Percentiles rank a stretch among this genome's conserved stretches.
phyloP scores from a whole-genome alignment of 2,888 invertebrate species.

The Andricus quercusramuli region DNA sequence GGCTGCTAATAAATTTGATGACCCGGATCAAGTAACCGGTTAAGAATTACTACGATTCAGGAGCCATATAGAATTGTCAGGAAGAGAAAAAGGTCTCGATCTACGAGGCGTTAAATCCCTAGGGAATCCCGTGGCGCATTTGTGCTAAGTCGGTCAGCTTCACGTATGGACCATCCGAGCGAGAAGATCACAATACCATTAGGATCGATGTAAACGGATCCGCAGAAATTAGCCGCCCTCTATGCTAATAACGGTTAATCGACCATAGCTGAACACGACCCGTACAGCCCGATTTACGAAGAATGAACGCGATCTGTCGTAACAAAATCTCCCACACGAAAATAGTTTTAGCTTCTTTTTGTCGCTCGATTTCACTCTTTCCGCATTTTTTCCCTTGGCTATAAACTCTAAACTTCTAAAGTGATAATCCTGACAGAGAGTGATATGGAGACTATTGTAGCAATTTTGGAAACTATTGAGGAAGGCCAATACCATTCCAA shows the following conservation, averaged over 20 bases:
- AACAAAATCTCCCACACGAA: conserved; percentile 27
- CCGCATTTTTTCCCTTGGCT: not conserved
- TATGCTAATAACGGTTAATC: conserved; percentile 65
- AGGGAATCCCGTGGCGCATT: conserved; percentile 65
- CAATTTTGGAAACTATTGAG: too few species aligned
- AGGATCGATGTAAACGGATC: conserved; percentile 50
- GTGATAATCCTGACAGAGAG: not conserved
- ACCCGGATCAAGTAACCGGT: not conserved
- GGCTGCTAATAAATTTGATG: too few species aligned
- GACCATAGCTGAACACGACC: conserved; percentile 59
- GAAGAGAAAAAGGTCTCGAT: conserved; percentile 56
- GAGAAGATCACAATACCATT: conserved; percentile 65
- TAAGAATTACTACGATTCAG: not conserved
- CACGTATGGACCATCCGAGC: conserved; percentile 64
- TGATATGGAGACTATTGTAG: not conserved
- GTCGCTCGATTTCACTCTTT: conserved; percentile 30
- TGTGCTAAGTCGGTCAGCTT: conserved; percentile 72
- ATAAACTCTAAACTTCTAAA: not conserved
- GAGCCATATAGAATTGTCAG: conserved; percentile 45
- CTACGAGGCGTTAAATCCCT: conserved; percentile 76
- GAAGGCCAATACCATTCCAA: too few species aligned
- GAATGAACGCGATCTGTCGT: conserved; percentile 34
- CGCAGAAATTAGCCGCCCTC: conserved; percentile 66
- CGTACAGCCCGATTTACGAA: conserved; percentile 3
- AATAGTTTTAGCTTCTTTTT: conserved; percentile 36